Evolutionary conservation across 1,140 invertebrate genomes (phyloP).

Genomic region (Medauroidea extradentata): DNA sequence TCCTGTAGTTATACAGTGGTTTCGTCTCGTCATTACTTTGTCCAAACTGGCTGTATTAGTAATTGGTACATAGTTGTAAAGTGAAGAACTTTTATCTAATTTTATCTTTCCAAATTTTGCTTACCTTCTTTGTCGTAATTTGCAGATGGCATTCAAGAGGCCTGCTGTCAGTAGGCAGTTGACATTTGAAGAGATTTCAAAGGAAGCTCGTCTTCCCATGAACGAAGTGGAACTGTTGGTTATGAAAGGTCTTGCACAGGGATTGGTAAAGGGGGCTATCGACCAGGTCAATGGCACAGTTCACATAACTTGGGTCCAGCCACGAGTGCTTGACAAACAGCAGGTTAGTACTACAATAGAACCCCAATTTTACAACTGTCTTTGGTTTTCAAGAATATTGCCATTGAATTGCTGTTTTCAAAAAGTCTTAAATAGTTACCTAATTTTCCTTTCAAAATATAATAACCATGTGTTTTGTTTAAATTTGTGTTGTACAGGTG

Average conservation of each 20-base stretch:
- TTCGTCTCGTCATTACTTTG: too few species aligned
- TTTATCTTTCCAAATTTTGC: neutral
- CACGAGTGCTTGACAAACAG: slow-evolving; percentile 73
- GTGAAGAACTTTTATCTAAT: too few species aligned
- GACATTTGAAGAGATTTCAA: slow-evolving; percentile 87
- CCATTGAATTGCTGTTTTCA: too few species aligned
- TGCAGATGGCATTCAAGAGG: slow-evolving; percentile 64
- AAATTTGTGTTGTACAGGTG: neutral
- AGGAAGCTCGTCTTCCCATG: slow-evolving; percentile 73
- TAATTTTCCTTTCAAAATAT: neutral
- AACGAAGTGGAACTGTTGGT: slow-evolving; percentile 92
- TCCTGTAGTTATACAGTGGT: neutral
- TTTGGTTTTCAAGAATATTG: too few species aligned
- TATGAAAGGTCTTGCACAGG: slow-evolving; percentile 97
- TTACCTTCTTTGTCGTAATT: neutral
- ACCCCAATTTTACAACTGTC: too few species aligned
- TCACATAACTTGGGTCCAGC: slow-evolving; percentile 88
- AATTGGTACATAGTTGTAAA: too few species aligned
- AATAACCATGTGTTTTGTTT: neutral
- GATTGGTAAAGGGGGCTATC: slow-evolving; percentile 89
- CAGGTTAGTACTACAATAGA: slow-evolving; percentile 47
- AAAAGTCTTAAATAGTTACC: too few species aligned
- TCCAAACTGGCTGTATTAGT: too few species aligned
- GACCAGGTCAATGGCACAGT: slow-evolving; percentile 86
- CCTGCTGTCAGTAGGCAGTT: slow-evolving; percentile 68